phyloP scores from a whole-genome alignment of 2,797 vertebrate genomes.

The Pseudomugil tenellus region DNA sequence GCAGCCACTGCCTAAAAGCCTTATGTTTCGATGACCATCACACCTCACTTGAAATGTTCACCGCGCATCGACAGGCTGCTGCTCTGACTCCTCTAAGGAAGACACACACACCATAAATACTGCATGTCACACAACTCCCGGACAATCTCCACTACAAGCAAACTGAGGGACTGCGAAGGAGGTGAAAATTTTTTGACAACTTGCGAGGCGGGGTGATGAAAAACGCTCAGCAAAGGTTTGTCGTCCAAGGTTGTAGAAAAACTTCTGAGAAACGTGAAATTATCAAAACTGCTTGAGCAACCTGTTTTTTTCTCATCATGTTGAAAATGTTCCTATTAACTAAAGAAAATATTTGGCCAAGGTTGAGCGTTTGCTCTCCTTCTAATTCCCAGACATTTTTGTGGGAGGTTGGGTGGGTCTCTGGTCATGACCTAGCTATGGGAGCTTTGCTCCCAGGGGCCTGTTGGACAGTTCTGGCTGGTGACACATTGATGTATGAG shows the following conservation, averaged over 20 bases:
- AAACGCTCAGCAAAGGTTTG: conserved; percentile 21
- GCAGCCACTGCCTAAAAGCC: conserved; percentile 51
- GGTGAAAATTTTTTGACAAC: conserved; percentile 17
- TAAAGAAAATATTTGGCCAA: not conserved
- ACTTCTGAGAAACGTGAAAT: conserved; percentile 18
- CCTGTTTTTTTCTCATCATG: not conserved
- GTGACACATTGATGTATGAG: conserved; percentile 84
- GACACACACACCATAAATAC: conserved; percentile 44
- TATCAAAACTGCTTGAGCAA: not conserved
- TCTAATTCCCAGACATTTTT: conserved; percentile 30
- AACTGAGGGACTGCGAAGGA: not conserved
- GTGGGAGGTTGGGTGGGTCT: conserved; percentile 52
- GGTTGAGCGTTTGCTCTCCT: conserved; percentile 9
- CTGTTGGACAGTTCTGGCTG: conserved; percentile 67
- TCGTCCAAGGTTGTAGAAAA: conserved; percentile 22
- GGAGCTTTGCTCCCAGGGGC: conserved; percentile 58
- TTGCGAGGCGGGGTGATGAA: conserved; percentile 12
- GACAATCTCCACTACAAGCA: conserved; percentile 16
- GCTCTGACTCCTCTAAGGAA: conserved; percentile 37
- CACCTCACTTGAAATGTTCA: conserved; percentile 7
- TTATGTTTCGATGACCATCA: conserved; percentile 53
- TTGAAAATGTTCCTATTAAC: not conserved
- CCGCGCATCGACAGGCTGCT: conserved; percentile 41
- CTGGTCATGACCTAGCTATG: conserved; percentile 57
- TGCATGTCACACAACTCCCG: conserved; percentile 40